Evolutionary conservation across 92 coral and sea anemone species (phyloP), one percentile per base, ranked within the genome.

Genomic region (Diadumene lineata): DNA sequence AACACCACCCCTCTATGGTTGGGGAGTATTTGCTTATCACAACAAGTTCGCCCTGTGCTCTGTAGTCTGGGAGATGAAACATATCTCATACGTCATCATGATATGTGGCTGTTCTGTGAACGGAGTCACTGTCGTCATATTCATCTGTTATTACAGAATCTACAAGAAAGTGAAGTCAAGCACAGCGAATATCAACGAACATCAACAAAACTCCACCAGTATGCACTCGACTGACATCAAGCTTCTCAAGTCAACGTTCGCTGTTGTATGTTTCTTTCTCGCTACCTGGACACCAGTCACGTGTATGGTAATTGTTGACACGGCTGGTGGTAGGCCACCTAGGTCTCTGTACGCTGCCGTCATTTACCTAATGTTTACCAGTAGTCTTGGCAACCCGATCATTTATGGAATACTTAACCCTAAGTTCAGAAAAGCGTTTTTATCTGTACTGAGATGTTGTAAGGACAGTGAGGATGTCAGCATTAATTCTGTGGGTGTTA

Each of bases 201-300:
- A 73, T 55, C n/a, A n/a, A n/a, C n/a, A n/a, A n/a, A 46, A 58
- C 27, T 44, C 33, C 11, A 34, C 11, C 30, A 1, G 69, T 11
- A 64, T 83, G 0, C 72, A 74, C n/a, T n/a, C 74, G 4, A 76
- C 83, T 9, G 90, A 82, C 46, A 72, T 53, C 57, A 83, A 67
- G 51, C 79, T 85, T 60, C 57, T 90, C 28, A 56, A 79, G 34
- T 78, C 92, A 0, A 81, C 96, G 11, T 81, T 90, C 22, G 88
- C 92, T 1, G 85, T 90, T 7, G 85, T 83, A 1, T 86, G 96
- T 26, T 87, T 80, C 55, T 85, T 87, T 21, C 66, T 84, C 8
- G 57, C 83, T n/a, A 83, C 93, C 8, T 81, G 88, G 87, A 64
- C 79, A 1, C 92, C 96, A 3, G 76, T 81, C 0, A 76, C 84